A percentile compares a stretch with the other conserved stretches of the same genome.
Evolutionary conservation across 2,113 vertebrate species (phyloP).

Genomic region (Bombycilla garrulus): DNA sequence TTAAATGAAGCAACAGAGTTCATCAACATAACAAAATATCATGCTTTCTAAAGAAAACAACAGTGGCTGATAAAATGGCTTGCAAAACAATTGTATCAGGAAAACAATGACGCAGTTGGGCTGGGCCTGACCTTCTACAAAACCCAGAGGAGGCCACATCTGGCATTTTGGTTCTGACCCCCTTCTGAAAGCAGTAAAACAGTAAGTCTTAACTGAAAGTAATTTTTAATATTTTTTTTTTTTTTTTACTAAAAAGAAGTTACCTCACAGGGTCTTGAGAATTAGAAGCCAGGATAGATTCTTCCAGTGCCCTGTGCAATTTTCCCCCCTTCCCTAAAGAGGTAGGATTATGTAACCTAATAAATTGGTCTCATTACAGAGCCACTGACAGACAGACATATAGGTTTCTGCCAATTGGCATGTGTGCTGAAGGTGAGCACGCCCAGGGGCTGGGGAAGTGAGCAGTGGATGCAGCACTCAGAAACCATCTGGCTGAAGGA

Average conservation of each 20-base stretch:
- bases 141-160: not conserved
- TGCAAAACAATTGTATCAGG: not conserved
- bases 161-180: not conserved
- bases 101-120: not conserved
- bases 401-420: slow-evolving; percentile 69
- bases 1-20: not conserved
- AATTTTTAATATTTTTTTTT: not conserved
- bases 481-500: slow-evolving; percentile 61
- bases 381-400: slow-evolving; percentile 83
- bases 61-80: not conserved
- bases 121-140: not conserved
- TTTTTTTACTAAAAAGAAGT: not conserved
- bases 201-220: not conserved
- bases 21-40: not conserved
- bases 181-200: not conserved
- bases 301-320: not conserved
- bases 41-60: not conserved
- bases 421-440: slow-evolving; percentile 58
- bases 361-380: slow-evolving; percentile 83
- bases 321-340: slow-evolving; percentile 46
- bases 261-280: slow-evolving; percentile 48
- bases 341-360: slow-evolving; percentile 79
- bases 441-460: not conserved
- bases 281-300: slow-evolving; percentile 22
- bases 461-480: slow-evolving; percentile 51